These are phyloP conservation scores for Melanophora roralis DNA, from an alignment of 2,888 invertebrate species.

Conservation along the genomic window DNA sequence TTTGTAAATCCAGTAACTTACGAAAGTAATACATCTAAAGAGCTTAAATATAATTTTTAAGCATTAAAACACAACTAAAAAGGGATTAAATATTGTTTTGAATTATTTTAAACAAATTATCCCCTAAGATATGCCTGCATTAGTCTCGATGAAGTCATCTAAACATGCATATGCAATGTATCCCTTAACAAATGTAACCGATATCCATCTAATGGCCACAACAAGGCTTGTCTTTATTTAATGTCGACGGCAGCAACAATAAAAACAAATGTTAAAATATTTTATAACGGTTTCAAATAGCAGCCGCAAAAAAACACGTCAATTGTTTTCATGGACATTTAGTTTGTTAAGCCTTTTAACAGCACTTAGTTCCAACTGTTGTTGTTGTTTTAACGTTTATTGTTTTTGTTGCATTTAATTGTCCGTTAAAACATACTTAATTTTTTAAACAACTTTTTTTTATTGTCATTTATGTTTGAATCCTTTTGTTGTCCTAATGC, in stretches of 20 bases:
- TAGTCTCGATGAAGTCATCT: neutral
- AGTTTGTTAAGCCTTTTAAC: slow-evolving; percentile 18
- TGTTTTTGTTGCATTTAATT: slow-evolving; percentile 45
- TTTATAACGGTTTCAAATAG: neutral
- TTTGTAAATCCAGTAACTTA: too few species aligned
- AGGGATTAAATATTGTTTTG: too few species aligned
- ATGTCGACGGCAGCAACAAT: neutral
- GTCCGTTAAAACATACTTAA: slow-evolving; percentile 45
- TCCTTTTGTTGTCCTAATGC: neutral
- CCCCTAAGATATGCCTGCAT: too few species aligned
- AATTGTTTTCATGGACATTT: slow-evolving; percentile 47
- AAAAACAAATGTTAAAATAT: neutral
- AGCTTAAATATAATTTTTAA: too few species aligned
- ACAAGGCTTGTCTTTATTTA: neutral
- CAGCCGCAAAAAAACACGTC: slow-evolving; percentile 47
- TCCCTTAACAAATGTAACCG: neutral
- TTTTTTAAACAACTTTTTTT: neutral
- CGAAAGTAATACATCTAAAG: too few species aligned
- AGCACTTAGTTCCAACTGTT: neutral
- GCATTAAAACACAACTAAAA: too few species aligned
- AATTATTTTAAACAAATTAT: too few species aligned
- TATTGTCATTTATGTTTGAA: neutral
- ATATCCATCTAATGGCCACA: slow-evolving; percentile 1
- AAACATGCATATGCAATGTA: neutral
- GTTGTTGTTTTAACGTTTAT: neutral